phyloP scores from a whole-genome alignment of 2,797 vertebrate species.

The Alosa sapidissima region DNA sequence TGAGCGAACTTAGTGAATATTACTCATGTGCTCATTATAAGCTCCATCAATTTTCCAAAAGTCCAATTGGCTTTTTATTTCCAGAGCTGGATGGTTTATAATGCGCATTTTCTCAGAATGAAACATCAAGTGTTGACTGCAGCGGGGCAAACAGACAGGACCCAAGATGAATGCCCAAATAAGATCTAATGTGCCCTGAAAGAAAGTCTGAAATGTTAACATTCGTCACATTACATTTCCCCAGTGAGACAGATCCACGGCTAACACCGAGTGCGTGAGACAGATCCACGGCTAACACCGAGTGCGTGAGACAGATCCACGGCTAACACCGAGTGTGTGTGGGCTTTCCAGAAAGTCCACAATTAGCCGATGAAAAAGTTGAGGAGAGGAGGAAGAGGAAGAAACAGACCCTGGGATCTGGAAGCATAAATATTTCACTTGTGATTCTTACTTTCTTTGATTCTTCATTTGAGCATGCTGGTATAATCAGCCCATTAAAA shows the following conservation, averaged over 20 bases:
- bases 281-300: background rate
- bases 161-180: slow-evolving; percentile 46
- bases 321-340: background rate
- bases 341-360: slow-evolving; percentile 1
- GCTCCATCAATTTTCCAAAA: slow-evolving; percentile 75
- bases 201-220: slow-evolving; percentile 53
- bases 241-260: background rate
- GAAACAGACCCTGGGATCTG: slow-evolving; percentile 11
- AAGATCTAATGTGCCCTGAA: slow-evolving; percentile 33
- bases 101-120: slow-evolving; percentile 70
- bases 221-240: slow-evolving; percentile 49
- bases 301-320: no score
- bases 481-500: slow-evolving; percentile 16
- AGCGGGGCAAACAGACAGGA: slow-evolving; percentile 49
- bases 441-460: slow-evolving; percentile 24
- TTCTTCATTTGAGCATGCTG: slow-evolving; percentile 17
- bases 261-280: no score
- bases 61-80: slow-evolving; percentile 73
- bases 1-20: slow-evolving; percentile 71
- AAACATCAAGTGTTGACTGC: slow-evolving; percentile 66
- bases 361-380: slow-evolving; percentile 19
- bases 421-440: slow-evolving; percentile 17
- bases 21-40: slow-evolving; percentile 76
- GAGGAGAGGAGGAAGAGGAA: background rate
- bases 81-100: slow-evolving; percentile 66